Evolutionary conservation across 2,797 vertebrate species (phyloP).

Genomic region (Pitangus sulphuratus): DNA sequence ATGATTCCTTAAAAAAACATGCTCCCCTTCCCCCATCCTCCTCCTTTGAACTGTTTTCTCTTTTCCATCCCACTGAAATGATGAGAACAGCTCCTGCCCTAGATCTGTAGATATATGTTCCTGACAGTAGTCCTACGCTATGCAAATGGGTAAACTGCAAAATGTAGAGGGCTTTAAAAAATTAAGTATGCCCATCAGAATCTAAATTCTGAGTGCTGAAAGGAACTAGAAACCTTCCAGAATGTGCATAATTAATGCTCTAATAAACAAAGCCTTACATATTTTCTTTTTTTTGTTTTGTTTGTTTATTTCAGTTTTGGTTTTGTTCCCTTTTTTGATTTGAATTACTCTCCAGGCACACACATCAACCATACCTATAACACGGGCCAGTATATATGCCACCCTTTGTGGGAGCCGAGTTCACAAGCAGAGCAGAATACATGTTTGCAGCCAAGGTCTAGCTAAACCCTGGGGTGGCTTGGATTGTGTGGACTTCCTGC

Average conservation of each 20-base stretch:
- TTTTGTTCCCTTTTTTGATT: background rate
- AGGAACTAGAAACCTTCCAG: constrained; percentile 10
- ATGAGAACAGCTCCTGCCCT: constrained; percentile 58
- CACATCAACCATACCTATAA: background rate
- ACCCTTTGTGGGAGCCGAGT: background rate
- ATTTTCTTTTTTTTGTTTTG: background rate
- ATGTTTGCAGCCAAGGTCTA: background rate
- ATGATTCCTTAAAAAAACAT: constrained; percentile 40
- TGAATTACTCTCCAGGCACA: background rate
- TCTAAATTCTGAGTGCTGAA: constrained; percentile 13
- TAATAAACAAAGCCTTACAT: background rate
- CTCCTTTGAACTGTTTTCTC: constrained; percentile 61
- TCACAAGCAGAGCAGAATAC: background rate
- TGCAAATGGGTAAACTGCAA: constrained; percentile 62
- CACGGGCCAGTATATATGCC: background rate
- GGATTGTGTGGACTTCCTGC: fast-evolving
- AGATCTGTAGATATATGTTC: constrained; percentile 52
- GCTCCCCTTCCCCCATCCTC: constrained; percentile 30
- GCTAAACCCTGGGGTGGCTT: background rate
- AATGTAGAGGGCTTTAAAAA: constrained; percentile 44
- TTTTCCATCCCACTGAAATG: constrained; percentile 47
- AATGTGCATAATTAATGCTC: constrained; percentile 7
- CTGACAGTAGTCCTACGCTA: constrained; percentile 61
- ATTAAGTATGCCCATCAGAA: constrained; percentile 36
- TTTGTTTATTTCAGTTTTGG: background rate